Evolutionary conservation across 2,113 vertebrate genomes (phyloP).

Genomic region (Cynoglossus semilaevis): DNA sequence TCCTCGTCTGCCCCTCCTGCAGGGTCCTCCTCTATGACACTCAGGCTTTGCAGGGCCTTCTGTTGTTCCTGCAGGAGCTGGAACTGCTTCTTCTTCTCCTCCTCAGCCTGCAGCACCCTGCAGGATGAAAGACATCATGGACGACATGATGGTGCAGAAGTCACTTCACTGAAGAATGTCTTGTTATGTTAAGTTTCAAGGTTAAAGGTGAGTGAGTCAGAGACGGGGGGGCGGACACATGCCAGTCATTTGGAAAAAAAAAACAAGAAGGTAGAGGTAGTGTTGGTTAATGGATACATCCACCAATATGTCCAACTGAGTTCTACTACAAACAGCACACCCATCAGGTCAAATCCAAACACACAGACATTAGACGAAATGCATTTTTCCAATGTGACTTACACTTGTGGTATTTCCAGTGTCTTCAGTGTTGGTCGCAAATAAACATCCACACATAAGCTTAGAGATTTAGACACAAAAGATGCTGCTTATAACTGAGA

Average conservation of each 20-base stretch:
- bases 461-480: not conserved
- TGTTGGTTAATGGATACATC: no score
- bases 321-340: no score
- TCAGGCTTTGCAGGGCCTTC: conserved; percentile 34
- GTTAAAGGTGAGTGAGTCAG: no score
- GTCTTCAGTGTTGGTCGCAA: not conserved
- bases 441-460: not conserved
- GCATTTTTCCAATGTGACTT: not conserved
- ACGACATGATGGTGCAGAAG: not conserved
- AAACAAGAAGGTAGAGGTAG: no score
- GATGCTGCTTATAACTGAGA: not conserved
- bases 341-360: not conserved
- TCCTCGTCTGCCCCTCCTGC: not conserved
- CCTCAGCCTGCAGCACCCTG: conserved; percentile 68
- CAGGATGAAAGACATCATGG: not conserved
- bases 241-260: no score
- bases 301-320: no score
- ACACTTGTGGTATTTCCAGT: not conserved
- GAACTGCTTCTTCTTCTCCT: conserved; percentile 69
- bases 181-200: not conserved
- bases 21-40: conserved; percentile 28
- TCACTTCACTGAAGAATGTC: not conserved
- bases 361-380: not conserved
- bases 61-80: conserved; percentile 67
- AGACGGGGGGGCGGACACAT: no score